A percentile compares a stretch with the other conserved stretches of the same genome.
Conservation (phyloP, 2,888 invertebrate genomes). For the Chymomyza procnemis region DNA sequence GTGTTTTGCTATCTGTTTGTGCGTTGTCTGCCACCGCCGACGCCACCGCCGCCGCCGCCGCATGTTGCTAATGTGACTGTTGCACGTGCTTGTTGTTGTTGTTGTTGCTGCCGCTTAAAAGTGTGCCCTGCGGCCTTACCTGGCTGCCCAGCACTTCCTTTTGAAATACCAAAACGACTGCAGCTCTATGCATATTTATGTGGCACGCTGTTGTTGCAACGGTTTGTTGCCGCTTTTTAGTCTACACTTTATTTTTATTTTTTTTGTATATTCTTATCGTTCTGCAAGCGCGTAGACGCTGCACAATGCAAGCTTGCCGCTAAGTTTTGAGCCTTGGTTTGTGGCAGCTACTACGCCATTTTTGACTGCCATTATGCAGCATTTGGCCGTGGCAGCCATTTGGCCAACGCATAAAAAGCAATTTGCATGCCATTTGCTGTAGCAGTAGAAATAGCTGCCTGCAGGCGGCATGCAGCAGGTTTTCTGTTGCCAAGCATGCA, state of each 20-base stretch:
- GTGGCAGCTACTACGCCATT: constrained; percentile 59
- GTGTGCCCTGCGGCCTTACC: constrained; percentile 69
- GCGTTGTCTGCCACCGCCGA: not conserved
- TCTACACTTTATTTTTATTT: not conserved
- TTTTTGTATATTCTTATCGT: constrained; percentile 38
- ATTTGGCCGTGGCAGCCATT: constrained; percentile 38
- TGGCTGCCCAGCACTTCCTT: constrained; percentile 32
- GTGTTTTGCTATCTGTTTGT: constrained; percentile 29
- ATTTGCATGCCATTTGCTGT: constrained; percentile 70
- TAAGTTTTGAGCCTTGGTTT: constrained; percentile 3
- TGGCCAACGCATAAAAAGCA: constrained; percentile 69
- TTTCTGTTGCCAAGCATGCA: constrained; percentile 60
- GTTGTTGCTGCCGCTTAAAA: constrained; percentile 48
- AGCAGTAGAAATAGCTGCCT: constrained; percentile 11
- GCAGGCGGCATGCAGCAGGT: constrained; percentile 41
- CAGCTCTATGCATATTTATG: constrained; percentile 69
- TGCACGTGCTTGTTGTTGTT: constrained; percentile 64
- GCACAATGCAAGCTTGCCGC: not conserved
- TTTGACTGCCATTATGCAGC: constrained; percentile 71
- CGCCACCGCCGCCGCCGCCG: not conserved
- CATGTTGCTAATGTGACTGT: constrained; percentile 45
- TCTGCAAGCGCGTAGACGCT: constrained; percentile 50
- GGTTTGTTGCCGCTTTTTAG: constrained; percentile 33
- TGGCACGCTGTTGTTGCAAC: constrained; percentile 12
- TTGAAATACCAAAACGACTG: constrained; percentile 38